Evolutionary conservation across 2,888 invertebrate genomes (phyloP).

Genomic region (Phlogophora meticulosa): DNA sequence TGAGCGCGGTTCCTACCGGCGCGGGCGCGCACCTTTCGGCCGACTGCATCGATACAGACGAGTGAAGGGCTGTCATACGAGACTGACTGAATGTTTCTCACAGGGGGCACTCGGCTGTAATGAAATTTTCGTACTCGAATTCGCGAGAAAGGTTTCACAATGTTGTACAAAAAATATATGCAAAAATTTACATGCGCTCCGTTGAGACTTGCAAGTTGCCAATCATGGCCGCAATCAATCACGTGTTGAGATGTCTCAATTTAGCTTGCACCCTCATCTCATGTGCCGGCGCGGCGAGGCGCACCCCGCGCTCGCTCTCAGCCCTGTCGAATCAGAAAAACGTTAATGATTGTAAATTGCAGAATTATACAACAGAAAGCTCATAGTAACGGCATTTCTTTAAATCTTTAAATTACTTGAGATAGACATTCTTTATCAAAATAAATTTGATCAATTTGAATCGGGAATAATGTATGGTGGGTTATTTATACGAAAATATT

Average conservation of each 20-base stretch:
- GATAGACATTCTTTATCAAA: constrained; percentile 65
- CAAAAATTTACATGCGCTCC: constrained; percentile 81
- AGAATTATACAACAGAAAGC: constrained; percentile 83
- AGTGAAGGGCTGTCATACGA: constrained; percentile 89
- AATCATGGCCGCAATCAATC: constrained; percentile 88
- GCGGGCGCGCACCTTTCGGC: constrained; percentile 76
- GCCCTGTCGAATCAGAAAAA: constrained; percentile 79
- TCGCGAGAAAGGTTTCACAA: constrained; percentile 75
- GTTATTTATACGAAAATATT: constrained; percentile 20
- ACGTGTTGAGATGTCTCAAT: constrained; percentile 88
- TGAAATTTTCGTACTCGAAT: constrained; percentile 78
- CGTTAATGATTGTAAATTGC: constrained; percentile 88
- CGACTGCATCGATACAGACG: constrained; percentile 71
- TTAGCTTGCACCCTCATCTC: constrained; percentile 81
- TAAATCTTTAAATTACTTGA: constrained; percentile 71
- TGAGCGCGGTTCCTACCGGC: constrained; percentile 75
- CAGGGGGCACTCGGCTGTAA: constrained; percentile 82
- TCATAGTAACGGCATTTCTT: constrained; percentile 77
- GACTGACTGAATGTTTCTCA: constrained; percentile 84
- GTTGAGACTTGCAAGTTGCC: constrained; percentile 82
- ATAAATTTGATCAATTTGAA: constrained; percentile 36
- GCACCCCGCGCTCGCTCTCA: constrained; percentile 66
- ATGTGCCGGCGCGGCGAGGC: constrained; percentile 46
- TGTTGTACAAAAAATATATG: constrained; percentile 75
- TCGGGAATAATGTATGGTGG: constrained; percentile 15